Base-by-base conservation (phyloP, 2,888 invertebrate species). In the Andrena minutula region DNA sequence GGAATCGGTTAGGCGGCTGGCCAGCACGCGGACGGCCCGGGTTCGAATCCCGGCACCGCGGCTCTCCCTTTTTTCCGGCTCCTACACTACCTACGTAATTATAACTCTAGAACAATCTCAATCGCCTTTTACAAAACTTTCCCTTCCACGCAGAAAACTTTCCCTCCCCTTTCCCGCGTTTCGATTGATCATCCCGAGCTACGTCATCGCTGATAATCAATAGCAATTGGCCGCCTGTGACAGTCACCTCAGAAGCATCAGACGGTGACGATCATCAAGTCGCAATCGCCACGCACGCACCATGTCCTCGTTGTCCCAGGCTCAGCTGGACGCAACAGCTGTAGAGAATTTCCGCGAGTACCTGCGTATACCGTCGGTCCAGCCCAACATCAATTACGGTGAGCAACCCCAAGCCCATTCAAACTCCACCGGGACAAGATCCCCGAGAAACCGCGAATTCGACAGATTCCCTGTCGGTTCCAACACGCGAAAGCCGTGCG, bases 371-470 rank as follows among this genome's bases (percentile, higher is more conserved):
- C 97, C 97, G 8, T 97, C 98, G 72, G 97, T 98, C 0, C 98
- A 98, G 90, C 98, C 99, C 0, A 94, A 97, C 91, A 95, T 98
- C 5, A 95, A 98, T 93, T 99, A 99, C 93, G 96, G 98, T 98
- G 94, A 95, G 95, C 94, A 49, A 56, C 61, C n/a, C 8, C 16
- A 10, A 0, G 16, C 16, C n/a, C 35, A 2, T 32, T 4, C 20
- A 0, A 16, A 28, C 10, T 20, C 4, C 2, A 7, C 8, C 41
- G 41, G 16, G 16, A 16, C 1, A 16, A 16, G 41, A 1, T 8
- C 47, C 8, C 0, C 16, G 7, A 2, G 6, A 23, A 16, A 23
- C 12, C 23, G 23, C 10, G 41, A 20, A 35, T 53, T 61, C 16
- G 8, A 20, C 26, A 23, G 49, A n/a, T 35, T 30, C 7, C 53